Evolutionary conservation across 2,888 invertebrate species (phyloP).

Genomic region (Onthophagus sagittarius): DNA sequence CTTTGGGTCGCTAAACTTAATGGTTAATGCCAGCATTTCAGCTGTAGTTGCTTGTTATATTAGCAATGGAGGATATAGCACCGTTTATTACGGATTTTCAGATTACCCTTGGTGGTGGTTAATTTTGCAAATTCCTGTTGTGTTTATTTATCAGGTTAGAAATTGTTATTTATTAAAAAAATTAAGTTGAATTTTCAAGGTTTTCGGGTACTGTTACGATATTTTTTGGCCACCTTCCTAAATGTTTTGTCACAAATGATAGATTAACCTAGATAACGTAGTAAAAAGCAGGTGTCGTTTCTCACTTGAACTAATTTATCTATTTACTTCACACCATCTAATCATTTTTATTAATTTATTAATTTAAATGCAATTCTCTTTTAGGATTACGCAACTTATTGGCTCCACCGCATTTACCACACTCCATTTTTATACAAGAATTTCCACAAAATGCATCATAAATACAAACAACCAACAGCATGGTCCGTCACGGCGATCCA

Average conservation of each 20-base stretch:
- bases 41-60: constrained; percentile 64
- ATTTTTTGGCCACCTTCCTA: background rate
- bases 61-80: constrained; percentile 62
- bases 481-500: constrained; percentile 74
- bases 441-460: constrained; percentile 73
- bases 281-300: background rate
- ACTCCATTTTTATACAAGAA: constrained; percentile 63
- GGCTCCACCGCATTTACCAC: constrained; percentile 65
- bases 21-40: constrained; percentile 55
- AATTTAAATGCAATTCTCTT: constrained; percentile 15
- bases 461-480: constrained; percentile 72
- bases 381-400: constrained; percentile 64
- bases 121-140: constrained; percentile 59
- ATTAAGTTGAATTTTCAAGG: background rate
- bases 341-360: too few relatives aligned
- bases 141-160: constrained; percentile 61
- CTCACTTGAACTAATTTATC: background rate
- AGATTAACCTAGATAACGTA: background rate
- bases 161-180: background rate
- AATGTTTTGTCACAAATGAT: background rate
- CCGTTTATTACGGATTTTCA: constrained; percentile 58
- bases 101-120: constrained; percentile 64
- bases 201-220: background rate
- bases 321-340: background rate
- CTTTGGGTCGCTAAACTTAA: constrained; percentile 57